These are phyloP conservation scores for Itoplectis maculator DNA, from an alignment of 2,888 invertebrate genomes.

Conservation along the genomic window DNA sequence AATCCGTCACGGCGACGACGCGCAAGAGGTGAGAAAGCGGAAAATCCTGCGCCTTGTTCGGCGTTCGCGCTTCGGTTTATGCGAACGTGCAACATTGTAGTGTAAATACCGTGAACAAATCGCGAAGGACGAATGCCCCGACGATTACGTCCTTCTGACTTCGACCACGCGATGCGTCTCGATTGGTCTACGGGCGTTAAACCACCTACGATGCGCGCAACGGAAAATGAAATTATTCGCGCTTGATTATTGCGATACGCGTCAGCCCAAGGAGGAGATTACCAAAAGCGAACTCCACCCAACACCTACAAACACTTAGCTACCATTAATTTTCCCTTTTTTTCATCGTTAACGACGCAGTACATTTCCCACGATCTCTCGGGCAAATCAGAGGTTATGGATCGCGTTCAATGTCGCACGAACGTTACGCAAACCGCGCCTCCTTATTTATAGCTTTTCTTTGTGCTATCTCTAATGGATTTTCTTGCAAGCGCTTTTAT, in stretches of 20 bases:
- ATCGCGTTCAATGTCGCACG: constrained; percentile 58
- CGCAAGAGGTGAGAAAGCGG: constrained; percentile 79
- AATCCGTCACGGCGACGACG: constrained; percentile 80
- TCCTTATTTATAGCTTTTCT: neutral
- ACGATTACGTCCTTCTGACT: neutral
- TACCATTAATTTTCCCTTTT: constrained; percentile 16
- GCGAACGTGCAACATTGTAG: neutral
- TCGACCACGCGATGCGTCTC: constrained; percentile 4
- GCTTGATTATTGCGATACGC: constrained; percentile 25
- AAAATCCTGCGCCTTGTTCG: constrained; percentile 14
- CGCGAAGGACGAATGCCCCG: neutral
- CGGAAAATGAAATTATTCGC: constrained; percentile 9
- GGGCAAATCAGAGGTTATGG: constrained; percentile 39
- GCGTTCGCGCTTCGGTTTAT: neutral
- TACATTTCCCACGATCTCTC: constrained; percentile 54
- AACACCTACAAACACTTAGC: constrained; percentile 29
- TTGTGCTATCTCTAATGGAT: no score
- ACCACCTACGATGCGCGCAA: constrained; percentile 38
- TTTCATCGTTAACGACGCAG: neutral
- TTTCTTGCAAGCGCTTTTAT: no score
- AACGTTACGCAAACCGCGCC: constrained; percentile 1
- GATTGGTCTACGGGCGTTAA: constrained; percentile 12
- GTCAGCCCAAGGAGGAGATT: constrained; percentile 17
- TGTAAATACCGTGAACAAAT: neutral
- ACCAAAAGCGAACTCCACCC: constrained; percentile 13